Evolutionary conservation across 1,140 invertebrate genomes (phyloP).

Genomic region (Achroia grisella): DNA sequence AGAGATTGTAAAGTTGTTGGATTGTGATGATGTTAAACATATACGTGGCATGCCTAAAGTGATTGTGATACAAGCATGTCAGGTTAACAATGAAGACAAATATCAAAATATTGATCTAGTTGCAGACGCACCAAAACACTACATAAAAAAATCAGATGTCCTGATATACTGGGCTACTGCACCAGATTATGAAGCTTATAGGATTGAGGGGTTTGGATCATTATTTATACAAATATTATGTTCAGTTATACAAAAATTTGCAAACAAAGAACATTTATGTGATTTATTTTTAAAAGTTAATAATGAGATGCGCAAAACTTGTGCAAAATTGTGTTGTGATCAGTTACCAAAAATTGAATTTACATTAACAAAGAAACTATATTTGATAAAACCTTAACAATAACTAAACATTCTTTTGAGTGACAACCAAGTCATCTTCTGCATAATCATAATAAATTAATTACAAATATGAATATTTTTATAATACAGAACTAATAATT

Average conservation of each 20-base stretch:
- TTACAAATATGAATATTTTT: too few species aligned
- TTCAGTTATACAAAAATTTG: slow-evolving; percentile 24
- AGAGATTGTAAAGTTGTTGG: slow-evolving; percentile 48
- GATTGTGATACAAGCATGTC: slow-evolving; percentile 62
- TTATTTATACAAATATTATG: slow-evolving; percentile 59
- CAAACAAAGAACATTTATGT: slow-evolving; percentile 34
- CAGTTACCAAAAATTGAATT: slow-evolving; percentile 54
- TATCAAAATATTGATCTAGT: slow-evolving; percentile 18
- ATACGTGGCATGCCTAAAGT: slow-evolving; percentile 51
- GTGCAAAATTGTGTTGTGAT: slow-evolving; percentile 23
- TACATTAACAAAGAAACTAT: slow-evolving; percentile 52
- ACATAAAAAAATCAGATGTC: slow-evolving; percentile 49
- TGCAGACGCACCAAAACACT: slow-evolving; percentile 37
- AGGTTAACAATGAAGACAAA: slow-evolving; percentile 30
- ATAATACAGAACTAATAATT: too few species aligned
- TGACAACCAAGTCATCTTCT: too few species aligned
- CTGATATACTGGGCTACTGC: slow-evolving; percentile 60
- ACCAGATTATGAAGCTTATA: slow-evolving; percentile 53
- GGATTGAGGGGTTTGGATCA: slow-evolving; percentile 40
- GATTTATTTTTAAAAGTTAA: slow-evolving; percentile 58
- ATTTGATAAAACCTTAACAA: slow-evolving; percentile 9
- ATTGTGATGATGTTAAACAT: slow-evolving; percentile 39
- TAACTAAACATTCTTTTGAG: too few species aligned
- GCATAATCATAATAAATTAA: too few species aligned
- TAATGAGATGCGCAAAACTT: slow-evolving; percentile 32